phyloP scores from a whole-genome alignment of 2,888 invertebrate genomes.

The Pandemis heparana region DNA sequence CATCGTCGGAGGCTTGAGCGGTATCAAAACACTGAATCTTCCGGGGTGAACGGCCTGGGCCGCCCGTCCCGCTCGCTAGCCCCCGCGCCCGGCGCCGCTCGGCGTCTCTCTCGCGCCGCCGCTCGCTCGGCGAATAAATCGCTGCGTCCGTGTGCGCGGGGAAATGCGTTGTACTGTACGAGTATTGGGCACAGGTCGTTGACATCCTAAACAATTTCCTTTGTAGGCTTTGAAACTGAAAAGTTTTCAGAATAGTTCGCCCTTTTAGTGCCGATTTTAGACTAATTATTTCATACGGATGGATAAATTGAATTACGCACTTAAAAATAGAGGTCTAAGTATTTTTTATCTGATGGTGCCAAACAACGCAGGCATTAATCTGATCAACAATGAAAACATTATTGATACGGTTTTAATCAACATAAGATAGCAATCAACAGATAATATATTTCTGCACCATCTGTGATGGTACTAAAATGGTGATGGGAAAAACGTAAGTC shows the following conservation, averaged over 20 bases:
- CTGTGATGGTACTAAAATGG: too few species aligned
- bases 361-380: not conserved
- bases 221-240: constrained; percentile 34
- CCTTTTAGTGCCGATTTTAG: not conserved
- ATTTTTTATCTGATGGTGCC: not conserved
- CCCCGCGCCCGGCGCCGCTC: constrained; percentile 48
- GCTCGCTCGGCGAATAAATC: constrained; percentile 73
- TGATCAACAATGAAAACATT: not conserved
- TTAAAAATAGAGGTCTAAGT: not conserved
- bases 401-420: not conserved
- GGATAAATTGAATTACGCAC: not conserved
- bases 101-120: constrained; percentile 65
- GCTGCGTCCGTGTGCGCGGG: constrained; percentile 72
- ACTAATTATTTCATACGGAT: not conserved
- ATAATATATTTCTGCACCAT: not conserved
- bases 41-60: constrained; percentile 82
- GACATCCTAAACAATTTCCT: constrained; percentile 77
- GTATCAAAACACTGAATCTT: constrained; percentile 86
- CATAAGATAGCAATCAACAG: not conserved
- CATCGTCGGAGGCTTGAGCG: constrained; percentile 78
- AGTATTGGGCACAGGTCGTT: constrained; percentile 82
- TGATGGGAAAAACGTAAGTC: not conserved
- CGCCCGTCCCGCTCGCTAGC: constrained; percentile 69
- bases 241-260: constrained; percentile 15
- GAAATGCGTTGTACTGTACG: constrained; percentile 81